phyloP scores from a whole-genome alignment of 2,888 invertebrate species.

The Megalurothrips usitatus region DNA sequence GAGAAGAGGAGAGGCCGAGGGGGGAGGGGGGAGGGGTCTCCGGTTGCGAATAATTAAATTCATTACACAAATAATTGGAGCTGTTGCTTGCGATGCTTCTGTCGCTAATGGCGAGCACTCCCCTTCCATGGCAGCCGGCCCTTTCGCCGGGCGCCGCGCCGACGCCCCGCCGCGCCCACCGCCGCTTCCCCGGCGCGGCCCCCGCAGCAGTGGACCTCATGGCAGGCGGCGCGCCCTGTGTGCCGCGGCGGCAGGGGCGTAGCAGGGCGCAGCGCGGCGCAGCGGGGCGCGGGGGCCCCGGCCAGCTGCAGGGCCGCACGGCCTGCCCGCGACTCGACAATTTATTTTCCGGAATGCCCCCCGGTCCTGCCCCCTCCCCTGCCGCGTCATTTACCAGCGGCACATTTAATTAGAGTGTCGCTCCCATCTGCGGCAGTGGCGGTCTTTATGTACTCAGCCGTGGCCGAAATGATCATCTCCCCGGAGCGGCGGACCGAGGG shows the following conservation, averaged over 20 bases:
- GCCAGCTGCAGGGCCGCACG: background rate
- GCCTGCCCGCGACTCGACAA: constrained; percentile 1
- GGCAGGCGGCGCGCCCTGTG: background rate
- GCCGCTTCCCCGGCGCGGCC: background rate
- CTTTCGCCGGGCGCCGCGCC: background rate
- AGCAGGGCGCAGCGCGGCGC: too few relatives aligned
- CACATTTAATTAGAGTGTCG: background rate
- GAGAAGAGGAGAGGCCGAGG: too few relatives aligned
- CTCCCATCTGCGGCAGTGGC: too few relatives aligned
- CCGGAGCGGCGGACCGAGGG: background rate
- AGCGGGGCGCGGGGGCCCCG: too few relatives aligned
- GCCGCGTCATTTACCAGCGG: background rate
- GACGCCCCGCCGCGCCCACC: background rate
- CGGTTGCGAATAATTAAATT: constrained; percentile 21
- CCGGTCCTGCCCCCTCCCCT: background rate
- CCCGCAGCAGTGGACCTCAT: background rate
- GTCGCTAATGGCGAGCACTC: constrained; percentile 18
- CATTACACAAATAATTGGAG: constrained; percentile 16
- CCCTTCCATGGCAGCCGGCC: background rate
- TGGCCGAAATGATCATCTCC: too few relatives aligned
- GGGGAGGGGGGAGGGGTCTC: background rate
- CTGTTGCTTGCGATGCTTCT: constrained; percentile 21
- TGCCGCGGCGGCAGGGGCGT: background rate
- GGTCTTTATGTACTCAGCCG: too few relatives aligned
- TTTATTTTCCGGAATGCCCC: constrained; percentile 1